Evolutionary conservation across 2,797 vertebrate species (phyloP).

Genomic region (Scarus forsteni): DNA sequence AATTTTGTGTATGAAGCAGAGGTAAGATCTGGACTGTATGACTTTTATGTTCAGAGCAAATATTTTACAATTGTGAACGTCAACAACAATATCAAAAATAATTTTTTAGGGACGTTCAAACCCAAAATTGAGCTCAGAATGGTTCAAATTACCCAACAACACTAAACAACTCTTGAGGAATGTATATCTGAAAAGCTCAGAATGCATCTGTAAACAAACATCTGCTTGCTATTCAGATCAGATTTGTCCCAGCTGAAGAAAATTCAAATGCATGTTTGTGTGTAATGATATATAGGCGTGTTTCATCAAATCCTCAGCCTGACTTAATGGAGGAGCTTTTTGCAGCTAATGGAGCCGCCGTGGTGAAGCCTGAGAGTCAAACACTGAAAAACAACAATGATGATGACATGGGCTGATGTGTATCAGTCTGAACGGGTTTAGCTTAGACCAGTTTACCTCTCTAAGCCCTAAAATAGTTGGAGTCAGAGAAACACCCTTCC

Average conservation of each 20-base stretch:
- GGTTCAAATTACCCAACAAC: too few relatives aligned
- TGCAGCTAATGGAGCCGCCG: constrained; percentile 6
- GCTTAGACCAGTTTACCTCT: not conserved
- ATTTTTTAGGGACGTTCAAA: too few relatives aligned
- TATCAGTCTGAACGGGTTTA: not conserved
- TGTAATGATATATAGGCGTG: constrained; percentile 10
- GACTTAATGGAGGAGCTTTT: constrained; percentile 23
- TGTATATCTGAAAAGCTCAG: not conserved
- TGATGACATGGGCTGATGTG: not conserved
- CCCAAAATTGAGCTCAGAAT: too few relatives aligned
- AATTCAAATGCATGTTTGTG: constrained; percentile 16
- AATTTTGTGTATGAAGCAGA: too few relatives aligned
- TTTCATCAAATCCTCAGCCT: not conserved
- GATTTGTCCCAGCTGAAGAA: not conserved
- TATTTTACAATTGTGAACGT: not conserved
- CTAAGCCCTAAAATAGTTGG: not conserved
- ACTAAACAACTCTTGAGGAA: too few relatives aligned
- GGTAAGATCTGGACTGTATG: too few relatives aligned
- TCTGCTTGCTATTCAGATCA: not conserved
- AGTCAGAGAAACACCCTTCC: not conserved
- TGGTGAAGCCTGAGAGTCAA: not conserved
- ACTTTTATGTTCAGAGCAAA: not conserved
- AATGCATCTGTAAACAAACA: constrained; percentile 24
- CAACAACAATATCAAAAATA: not conserved
- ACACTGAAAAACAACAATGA: not conserved